Conservation (phyloP, 2,113 vertebrate species). For the Uria aalge region DNA sequence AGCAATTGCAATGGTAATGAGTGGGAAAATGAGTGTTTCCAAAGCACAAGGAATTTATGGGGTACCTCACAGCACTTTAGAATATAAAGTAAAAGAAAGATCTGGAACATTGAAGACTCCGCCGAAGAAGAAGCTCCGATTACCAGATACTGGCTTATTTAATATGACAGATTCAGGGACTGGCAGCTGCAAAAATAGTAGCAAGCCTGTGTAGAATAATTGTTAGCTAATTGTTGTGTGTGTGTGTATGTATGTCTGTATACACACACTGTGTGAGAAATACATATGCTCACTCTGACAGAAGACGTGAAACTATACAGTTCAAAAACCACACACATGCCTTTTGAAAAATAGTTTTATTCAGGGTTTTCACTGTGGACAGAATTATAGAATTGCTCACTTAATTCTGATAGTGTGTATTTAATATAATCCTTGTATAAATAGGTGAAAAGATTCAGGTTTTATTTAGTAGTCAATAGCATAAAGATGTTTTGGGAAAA, state of each 20-base stretch:
- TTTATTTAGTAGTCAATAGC: constrained; percentile 87
- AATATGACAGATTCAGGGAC: constrained; percentile 94
- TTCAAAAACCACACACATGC: constrained; percentile 95
- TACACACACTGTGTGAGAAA: constrained; percentile 73
- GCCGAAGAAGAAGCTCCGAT: constrained; percentile 95
- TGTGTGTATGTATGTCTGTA: constrained; percentile 71
- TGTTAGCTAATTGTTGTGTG: constrained; percentile 73
- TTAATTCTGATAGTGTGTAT: constrained; percentile 84
- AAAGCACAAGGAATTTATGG: constrained; percentile 99
- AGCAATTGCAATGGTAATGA: constrained; percentile 97
- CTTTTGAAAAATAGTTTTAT: constrained; percentile 91
- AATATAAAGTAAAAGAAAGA: constrained; percentile 99
- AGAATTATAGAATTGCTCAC: constrained; percentile 84
- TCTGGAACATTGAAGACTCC: constrained; percentile 97
- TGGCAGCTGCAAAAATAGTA: constrained; percentile 85
- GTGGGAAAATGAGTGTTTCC: constrained; percentile 98
- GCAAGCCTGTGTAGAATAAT: constrained; percentile 89
- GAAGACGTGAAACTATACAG: constrained; percentile 85
- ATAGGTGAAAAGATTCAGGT: constrained; percentile 88
- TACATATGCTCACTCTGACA: constrained; percentile 83
- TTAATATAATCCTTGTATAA: constrained; percentile 83
- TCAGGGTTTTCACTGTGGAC: constrained; percentile 99
- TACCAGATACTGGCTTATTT: constrained; percentile 85
- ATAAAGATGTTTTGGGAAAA: constrained; percentile 77
- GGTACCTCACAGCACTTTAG: constrained; percentile 99